Evolutionary conservation across 1,140 invertebrate species (phyloP), one percentile per base, ranked within the genome.

Genomic region (Drosophila miranda): DNA sequence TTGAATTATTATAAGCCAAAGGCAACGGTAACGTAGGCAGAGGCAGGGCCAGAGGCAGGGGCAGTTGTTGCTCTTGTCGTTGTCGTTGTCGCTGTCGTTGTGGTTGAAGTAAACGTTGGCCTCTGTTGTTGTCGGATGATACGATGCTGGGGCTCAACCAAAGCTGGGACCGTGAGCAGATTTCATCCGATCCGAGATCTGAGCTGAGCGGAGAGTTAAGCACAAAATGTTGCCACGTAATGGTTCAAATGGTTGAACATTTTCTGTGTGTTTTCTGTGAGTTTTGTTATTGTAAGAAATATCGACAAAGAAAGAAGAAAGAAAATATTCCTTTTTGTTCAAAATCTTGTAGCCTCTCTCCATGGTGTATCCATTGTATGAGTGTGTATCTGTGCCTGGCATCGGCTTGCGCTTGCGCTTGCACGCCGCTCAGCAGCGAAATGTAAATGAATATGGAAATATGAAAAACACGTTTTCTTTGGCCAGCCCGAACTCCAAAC

Each of bases 371-470:
- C 8, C 8, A 30, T 30, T 30, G 13, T 55, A 19, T 66, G 9
- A 21, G 34, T 48, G 23, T 42, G 43, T 23, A 51, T 46, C 41
- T 58, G 42, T 68, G 7, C 34, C 69, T 45, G 42, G 38, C 45
- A 51, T 56, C 52, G 50, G 41, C 28, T 50, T 5, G 34, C 49
- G 30, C 34, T 50, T 5, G 34, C 49, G 30, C 34, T 38, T 13
- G 34, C 34, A 38, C 34, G 34, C 34, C 34, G 11, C 11, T 38
- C 11, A 38, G 34, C 34, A 75, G 76, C 58, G 30, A 78, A 57
- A 61, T 83, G 66, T 79, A 75, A 79, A 76, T 79, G 72, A 67
- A 64, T 80, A 83, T 84, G 76, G 76, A 76, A 76, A 77, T 84
- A 75, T 79, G 81, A 66, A 84, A 79, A 84, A 84, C 80, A 66